Evolutionary conservation across 2,888 invertebrate genomes (phyloP).

Genomic region (Stenoptilia bipunctidactyla): DNA sequence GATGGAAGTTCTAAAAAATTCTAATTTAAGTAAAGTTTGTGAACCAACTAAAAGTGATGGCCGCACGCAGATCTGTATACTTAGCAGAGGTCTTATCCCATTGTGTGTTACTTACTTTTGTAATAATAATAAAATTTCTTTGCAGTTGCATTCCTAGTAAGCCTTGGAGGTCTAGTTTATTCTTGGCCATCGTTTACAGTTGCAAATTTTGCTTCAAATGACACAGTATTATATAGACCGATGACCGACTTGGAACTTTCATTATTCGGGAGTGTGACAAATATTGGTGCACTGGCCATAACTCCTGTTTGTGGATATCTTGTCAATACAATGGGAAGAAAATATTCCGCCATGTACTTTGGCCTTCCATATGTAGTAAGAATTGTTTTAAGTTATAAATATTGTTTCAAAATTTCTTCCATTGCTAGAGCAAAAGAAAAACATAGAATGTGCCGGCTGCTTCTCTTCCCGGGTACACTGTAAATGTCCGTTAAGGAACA

Average conservation of each 20-base stretch:
- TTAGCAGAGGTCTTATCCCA: too few relatives aligned
- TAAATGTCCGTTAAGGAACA: too few relatives aligned
- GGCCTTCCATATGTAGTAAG: constrained; percentile 39
- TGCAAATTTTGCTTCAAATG: constrained; percentile 35
- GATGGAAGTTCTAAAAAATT: too few relatives aligned
- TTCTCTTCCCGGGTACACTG: too few relatives aligned
- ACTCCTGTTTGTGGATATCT: constrained; percentile 36
- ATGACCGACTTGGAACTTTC: constrained; percentile 35
- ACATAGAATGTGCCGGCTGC: too few relatives aligned
- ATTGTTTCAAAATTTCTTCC: too few relatives aligned
- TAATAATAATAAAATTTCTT: too few relatives aligned
- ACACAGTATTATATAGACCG: constrained; percentile 29
- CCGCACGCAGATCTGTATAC: too few relatives aligned
- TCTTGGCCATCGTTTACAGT: constrained; percentile 50
- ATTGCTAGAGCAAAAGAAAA: too few relatives aligned
- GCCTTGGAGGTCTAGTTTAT: constrained; percentile 35
- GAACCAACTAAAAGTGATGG: too few relatives aligned
- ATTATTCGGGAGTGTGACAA: constrained; percentile 37
- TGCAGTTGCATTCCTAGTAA: constrained; percentile 35
- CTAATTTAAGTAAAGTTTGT: too few relatives aligned
- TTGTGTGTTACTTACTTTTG: too few relatives aligned
- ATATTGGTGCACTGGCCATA: constrained; percentile 32
- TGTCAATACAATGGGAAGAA: constrained; percentile 37
- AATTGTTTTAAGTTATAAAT: constrained; percentile 9
- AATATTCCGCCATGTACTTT: constrained; percentile 38